These are phyloP conservation scores for Hydra vulgaris DNA, from an alignment of 30 jellyfish, hydroid and myxozoan genomes.

Conservation along the genomic window DNA sequence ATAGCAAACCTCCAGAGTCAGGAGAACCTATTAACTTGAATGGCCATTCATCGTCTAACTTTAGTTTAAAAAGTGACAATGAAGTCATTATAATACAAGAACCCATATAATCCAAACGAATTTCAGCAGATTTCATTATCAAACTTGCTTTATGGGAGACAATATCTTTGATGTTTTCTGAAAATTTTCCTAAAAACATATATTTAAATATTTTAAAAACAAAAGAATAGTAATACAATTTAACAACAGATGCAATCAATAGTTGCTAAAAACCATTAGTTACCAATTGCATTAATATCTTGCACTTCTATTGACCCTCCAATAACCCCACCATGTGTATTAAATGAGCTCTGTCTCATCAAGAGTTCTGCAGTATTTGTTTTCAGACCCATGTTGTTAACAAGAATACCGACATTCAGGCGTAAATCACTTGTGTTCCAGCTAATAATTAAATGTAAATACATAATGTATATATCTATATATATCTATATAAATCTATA, in stretches of 20 bases:
- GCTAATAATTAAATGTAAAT: slow-evolving; percentile 19
- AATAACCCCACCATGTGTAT: slow-evolving; percentile 94
- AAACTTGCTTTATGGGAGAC: slow-evolving; percentile 63
- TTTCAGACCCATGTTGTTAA: slow-evolving; percentile 63
- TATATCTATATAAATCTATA: too few relatives aligned
- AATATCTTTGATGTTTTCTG: slow-evolving; percentile 43
- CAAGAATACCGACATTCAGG: slow-evolving; percentile 41
- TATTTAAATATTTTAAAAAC: too few relatives aligned
- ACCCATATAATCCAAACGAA: slow-evolving; percentile 95
- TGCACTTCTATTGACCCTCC: slow-evolving; percentile 86
- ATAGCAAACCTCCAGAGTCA: neutral
- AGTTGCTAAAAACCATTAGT: neutral
- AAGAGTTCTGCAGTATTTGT: slow-evolving; percentile 29
- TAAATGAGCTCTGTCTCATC: slow-evolving; percentile 80
- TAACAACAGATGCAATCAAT: too few relatives aligned
- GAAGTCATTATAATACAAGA: slow-evolving; percentile 88
- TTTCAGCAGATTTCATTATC: slow-evolving; percentile 57
- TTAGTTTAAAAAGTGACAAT: slow-evolving; percentile 38
- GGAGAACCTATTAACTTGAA: neutral
- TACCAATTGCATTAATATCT: slow-evolving; percentile 58
- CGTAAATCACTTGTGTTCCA: slow-evolving; percentile 86
- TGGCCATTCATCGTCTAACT: slow-evolving; percentile 59
- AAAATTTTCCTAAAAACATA: slow-evolving; percentile 65
- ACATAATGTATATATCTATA: neutral
- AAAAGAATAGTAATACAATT: too few relatives aligned